Conservation (phyloP, 2,888 invertebrate genomes). For the Plebejus argus region DNA sequence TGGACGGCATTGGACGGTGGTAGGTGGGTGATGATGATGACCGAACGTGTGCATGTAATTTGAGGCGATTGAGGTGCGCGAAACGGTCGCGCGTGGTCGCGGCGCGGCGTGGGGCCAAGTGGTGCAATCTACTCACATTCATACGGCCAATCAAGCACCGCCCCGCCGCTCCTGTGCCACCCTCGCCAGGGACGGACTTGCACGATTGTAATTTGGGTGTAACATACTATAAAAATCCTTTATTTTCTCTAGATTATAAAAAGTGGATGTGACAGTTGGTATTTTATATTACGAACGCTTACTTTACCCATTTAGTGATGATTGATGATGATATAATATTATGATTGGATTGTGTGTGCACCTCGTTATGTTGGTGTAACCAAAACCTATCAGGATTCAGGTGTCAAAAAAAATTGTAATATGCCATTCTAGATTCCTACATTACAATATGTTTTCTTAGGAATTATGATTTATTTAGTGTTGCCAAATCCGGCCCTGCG, state of each 20-base stretch:
- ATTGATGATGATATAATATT: too few relatives aligned
- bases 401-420: neutral
- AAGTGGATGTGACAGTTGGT: too few relatives aligned
- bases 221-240: too few relatives aligned
- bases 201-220: neutral
- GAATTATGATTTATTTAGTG: slow-evolving; percentile 39
- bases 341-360: too few relatives aligned
- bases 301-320: too few relatives aligned
- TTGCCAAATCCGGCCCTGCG: slow-evolving; percentile 60
- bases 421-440: neutral
- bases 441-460: neutral
- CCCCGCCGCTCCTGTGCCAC: slow-evolving; percentile 66
- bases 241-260: too few relatives aligned
- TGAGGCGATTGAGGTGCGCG: slow-evolving; percentile 36
- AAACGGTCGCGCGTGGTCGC: slow-evolving; percentile 45
- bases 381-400: neutral
- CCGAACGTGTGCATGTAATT: slow-evolving; percentile 18
- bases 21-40: neutral
- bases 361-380: too few relatives aligned
- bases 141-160: slow-evolving; percentile 79
- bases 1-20: neutral
- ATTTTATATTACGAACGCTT: too few relatives aligned
- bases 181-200: slow-evolving; percentile 54
- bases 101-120: slow-evolving; percentile 47
- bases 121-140: slow-evolving; percentile 77